Percentiles rank a stretch among this genome's conserved stretches.
Evolutionary conservation across 2,113 vertebrate genomes (phyloP).

Genomic region (Bos javanicus): DNA sequence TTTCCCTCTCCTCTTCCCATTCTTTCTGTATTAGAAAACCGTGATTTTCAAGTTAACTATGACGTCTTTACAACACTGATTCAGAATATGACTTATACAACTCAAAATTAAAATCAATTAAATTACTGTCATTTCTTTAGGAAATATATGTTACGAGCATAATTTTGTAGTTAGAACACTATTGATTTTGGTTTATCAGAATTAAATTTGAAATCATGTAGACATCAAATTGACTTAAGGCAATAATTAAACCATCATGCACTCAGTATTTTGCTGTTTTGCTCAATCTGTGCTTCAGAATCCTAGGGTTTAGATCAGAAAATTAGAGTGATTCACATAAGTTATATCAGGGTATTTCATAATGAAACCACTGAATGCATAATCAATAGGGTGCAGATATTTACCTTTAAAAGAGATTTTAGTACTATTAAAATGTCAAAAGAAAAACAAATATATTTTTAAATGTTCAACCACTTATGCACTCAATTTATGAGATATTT

Average conservation of each 20-base stretch:
- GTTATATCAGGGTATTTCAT: neutral
- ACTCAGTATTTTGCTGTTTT: neutral
- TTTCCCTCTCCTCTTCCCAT: neutral
- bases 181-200: neutral
- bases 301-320: neutral
- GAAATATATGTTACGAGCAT: neutral
- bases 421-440: neutral
- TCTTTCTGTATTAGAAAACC: neutral
- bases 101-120: neutral
- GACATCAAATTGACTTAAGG: neutral
- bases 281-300: neutral
- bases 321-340: neutral
- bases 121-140: neutral
- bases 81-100: neutral
- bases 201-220: neutral
- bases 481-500: neutral
- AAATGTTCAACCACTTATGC: neutral
- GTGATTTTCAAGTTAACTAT: neutral
- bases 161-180: neutral
- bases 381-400: neutral
- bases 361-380: neutral
- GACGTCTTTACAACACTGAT: neutral
- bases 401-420: neutral
- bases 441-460: neutral
- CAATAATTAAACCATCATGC: neutral